Conservation (phyloP, 2,113 vertebrate genomes). For the Chunga burmeisteri region DNA sequence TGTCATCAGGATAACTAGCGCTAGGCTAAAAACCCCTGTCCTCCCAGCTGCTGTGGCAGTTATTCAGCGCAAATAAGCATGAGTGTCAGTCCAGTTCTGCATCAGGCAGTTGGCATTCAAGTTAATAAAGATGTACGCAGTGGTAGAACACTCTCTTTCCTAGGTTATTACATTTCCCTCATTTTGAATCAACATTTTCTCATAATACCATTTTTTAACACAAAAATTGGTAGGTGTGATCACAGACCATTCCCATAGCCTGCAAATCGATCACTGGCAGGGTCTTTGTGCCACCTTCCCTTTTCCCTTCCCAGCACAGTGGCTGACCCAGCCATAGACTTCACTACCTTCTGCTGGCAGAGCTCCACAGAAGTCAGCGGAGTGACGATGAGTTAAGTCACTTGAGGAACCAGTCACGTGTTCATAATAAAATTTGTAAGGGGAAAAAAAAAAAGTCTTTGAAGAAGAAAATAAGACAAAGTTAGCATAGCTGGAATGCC, state of each 20-base stretch:
- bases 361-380: neutral
- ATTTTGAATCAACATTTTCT: neutral
- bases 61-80: neutral
- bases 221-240: neutral
- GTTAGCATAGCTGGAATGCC: neutral
- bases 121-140: neutral
- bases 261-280: neutral
- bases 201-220: neutral
- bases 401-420: rapidly evolving
- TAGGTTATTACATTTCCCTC: neutral
- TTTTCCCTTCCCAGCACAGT: neutral
- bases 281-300: neutral
- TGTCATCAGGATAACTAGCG: neutral
- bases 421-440: neutral
- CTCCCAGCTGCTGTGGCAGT: neutral
- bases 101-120: neutral
- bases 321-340: neutral
- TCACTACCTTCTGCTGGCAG: neutral
- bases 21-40: neutral
- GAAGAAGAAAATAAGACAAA: neutral
- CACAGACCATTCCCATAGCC: neutral
- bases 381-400: neutral
- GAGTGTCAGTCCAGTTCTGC: neutral
- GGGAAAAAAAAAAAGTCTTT: neutral
- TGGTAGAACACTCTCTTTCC: neutral